phyloP scores from a whole-genome alignment of 1,140 invertebrate species.

The Drosophila azteca region DNA sequence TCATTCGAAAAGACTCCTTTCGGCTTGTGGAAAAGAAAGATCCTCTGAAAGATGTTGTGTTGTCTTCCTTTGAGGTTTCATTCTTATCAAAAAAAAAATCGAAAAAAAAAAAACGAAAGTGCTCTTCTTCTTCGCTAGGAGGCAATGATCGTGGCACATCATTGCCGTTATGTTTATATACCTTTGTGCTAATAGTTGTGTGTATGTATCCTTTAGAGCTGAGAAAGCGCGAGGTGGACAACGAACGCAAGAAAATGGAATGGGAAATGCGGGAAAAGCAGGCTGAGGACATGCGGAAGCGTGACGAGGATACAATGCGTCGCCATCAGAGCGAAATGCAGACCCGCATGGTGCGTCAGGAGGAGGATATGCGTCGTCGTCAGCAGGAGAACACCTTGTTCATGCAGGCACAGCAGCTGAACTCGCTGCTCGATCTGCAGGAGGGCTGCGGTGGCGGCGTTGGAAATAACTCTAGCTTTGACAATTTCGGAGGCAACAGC shows the following conservation, averaged over 20 bases:
- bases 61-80: too few relatives aligned
- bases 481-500: slow-evolving; percentile 72
- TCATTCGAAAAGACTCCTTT: too few relatives aligned
- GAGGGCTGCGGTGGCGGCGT: slow-evolving; percentile 74
- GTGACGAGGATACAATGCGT: slow-evolving; percentile 89
- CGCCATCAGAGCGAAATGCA: slow-evolving; percentile 91
- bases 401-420: slow-evolving; percentile 88
- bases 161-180: too few relatives aligned
- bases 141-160: too few relatives aligned
- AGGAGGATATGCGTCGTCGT: slow-evolving; percentile 91
- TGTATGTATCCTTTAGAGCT: slow-evolving; percentile 86
- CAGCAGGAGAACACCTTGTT: slow-evolving; percentile 93
- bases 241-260: slow-evolving; percentile 93
- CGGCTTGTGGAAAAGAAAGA: too few relatives aligned
- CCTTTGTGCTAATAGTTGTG: slow-evolving; percentile 15
- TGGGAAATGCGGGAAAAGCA: slow-evolving; percentile 94
- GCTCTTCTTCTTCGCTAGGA: too few relatives aligned
- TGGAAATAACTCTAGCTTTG: slow-evolving; percentile 66
- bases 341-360: slow-evolving; percentile 89
- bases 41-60: too few relatives aligned
- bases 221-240: slow-evolving; percentile 92
- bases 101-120: too few relatives aligned
- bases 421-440: slow-evolving; percentile 86
- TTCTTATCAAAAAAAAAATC: too few relatives aligned
- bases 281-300: slow-evolving; percentile 91